Evolutionary conservation across 1,140 invertebrate genomes (phyloP), one percentile per base, ranked within the genome.

Genomic region (Sminthurides bifidus): DNA sequence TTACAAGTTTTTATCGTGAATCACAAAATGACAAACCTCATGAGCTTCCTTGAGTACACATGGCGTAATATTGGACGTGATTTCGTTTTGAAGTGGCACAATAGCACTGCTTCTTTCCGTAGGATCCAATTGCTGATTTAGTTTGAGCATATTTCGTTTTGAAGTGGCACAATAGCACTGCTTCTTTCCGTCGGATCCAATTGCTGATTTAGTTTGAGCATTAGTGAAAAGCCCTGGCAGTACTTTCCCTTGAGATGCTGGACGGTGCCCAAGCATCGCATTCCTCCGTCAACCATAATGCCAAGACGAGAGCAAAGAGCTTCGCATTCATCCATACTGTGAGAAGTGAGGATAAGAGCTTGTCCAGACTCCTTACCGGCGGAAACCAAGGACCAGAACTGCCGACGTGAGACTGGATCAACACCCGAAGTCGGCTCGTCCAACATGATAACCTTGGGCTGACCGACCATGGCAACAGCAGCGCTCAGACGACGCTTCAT

Each of bases 211-310:
- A 65, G 41, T 56, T 64, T 65, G 1, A 63, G 35, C 4, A 73
- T 71, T 4, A 81, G 65, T 24, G 76, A 77, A 65, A 77, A 81
- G 15, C 79, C 78, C 60, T 76, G 69, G 53, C 77, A 77, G 69
- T 77, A 80, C 63, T 77, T 77, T 57, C 65, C 68, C 61, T 76
- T 76, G 19, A 77, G 62, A 56, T 77, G 71, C 46, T 77, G 75
- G 77, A 69, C 65, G 21, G 69, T 69, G 17, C 75, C 76, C 24
- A 76, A 52, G 56, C 75, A 77, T 24, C 68, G 77, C 56, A 91
- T 77, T 54, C 81, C 75, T 1, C 90, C 90, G 67, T 81, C 81
- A 1, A 90, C 72, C 74, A 77, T 77, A 23, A 77, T 77, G 19
- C 69, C 73, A 8, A 77, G 61, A 33, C 73, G 49, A 17, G 67